Evolutionary conservation across 2,888 invertebrate genomes (phyloP), one percentile per base, ranked within the genome.

Genomic region (Alcis repandata): DNA sequence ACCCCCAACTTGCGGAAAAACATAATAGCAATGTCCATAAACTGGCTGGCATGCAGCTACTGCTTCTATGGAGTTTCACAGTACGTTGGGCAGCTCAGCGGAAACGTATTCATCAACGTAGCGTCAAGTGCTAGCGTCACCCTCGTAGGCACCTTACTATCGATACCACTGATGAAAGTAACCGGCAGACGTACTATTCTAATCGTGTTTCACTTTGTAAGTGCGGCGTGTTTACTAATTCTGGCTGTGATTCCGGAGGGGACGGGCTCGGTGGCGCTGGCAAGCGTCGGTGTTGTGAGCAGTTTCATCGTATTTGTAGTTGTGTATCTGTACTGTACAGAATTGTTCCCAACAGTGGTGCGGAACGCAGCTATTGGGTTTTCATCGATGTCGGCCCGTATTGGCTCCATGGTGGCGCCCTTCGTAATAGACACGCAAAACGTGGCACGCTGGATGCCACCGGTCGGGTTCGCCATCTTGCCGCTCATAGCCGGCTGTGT

Each of bases 341-440:
- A 98, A 87, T 83, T 98, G 54, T 98, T 98, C 78, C 98, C 98
- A 0, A 98, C 98, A 0, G 96, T 98, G 1, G 96, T 98, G 1
- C 93, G 98, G 36, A 98, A 98, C 78, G 96, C 96, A 52, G 98
- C 97, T 0, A 94, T 98, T 60, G 98, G 98, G 0, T 94, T 96
- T n/a, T 96, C 97, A 13, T 98, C 98, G 0, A 97, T 97, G 95
- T 95, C 96, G 79, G 98, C 98, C 0, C 94, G 98, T 71, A 91
- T 98, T 22, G 98, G 98, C 0, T 97, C 98, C 0, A 97, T 98
- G 94, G 74, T 96, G 10, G 97, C 98, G 0, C 98, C 98, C 0
- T 97, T 97, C 79, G 95, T 98, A 7, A 95, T 96, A 19, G 94
- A 95, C 22, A 77, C 96, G 77, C 88, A 86, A 59, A 82, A 85